A percentile compares a stretch with the other conserved stretches of the same genome.
Evolutionary conservation across 1,140 invertebrate genomes (phyloP).

Genomic region (Drosophila sproati): DNA sequence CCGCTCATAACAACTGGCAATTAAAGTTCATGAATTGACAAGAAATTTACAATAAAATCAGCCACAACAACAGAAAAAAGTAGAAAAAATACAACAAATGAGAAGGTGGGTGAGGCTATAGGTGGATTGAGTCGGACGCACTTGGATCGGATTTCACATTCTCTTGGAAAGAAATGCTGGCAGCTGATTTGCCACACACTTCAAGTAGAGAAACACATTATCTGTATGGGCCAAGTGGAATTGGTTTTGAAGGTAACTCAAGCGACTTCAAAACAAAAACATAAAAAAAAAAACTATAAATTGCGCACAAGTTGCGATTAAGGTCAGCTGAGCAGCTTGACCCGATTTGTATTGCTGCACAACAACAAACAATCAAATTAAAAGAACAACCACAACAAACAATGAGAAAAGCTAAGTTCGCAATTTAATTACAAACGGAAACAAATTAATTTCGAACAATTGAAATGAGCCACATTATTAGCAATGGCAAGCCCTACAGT

Average conservation of each 20-base stretch:
- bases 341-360: constrained; percentile 32
- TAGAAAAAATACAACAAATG: constrained; percentile 15
- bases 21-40: constrained; percentile 79
- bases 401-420: constrained; percentile 30
- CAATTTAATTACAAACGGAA: constrained; percentile 69
- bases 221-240: constrained; percentile 17
- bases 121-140: constrained; percentile 19
- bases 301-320: constrained; percentile 60
- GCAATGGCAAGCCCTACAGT: constrained; percentile 12
- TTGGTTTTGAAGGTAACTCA: constrained; percentile 45
- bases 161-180: constrained; percentile 56
- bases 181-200: constrained; percentile 62
- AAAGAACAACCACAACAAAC: constrained; percentile 2
- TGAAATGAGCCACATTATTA: constrained; percentile 66
- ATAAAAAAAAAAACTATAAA: constrained; percentile 33
- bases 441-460: constrained; percentile 71
- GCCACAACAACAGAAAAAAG: constrained; percentile 37
- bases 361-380: constrained; percentile 2
- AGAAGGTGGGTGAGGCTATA: constrained; percentile 59
- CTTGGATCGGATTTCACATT: constrained; percentile 48
- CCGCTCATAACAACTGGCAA: constrained; percentile 59
- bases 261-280: constrained; percentile 19
- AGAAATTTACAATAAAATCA: constrained; percentile 62
- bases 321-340: constrained; percentile 52
- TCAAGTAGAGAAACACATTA: constrained; percentile 37